Evolutionary conservation across 2,888 invertebrate genomes (phyloP), one percentile per base, ranked within the genome.

Genomic region (Tiliacea citrago): DNA sequence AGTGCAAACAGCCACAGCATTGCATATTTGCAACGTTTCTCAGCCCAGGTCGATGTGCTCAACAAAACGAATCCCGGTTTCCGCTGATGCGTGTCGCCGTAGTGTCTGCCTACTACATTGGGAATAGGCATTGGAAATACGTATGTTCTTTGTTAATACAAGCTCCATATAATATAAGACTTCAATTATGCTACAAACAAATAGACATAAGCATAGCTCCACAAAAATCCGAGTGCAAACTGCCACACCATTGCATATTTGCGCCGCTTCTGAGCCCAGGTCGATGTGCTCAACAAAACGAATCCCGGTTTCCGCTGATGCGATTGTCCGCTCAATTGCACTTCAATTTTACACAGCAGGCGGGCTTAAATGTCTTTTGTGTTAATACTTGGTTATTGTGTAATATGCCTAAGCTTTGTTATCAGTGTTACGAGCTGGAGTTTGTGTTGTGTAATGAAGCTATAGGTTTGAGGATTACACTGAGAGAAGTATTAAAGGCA

Each of bases 251-350:
- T 73, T 75, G 84, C 80, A 75, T 80, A 75, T 79, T 75, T 61
- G 66, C 39, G 24, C 74, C 72, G 62, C 60, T 73, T 16, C 71
- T 47, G 61, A 68, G 29, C 49, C 49, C 62, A 74, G 75, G 75
- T 81, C 79, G 68, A 73, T 79, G 73, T 58, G 78, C 75, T 73
- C 68, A 80, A 81, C 75, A 86, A 76, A 88, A 86, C 69, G 84
- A 84, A 84, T 80, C 69, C 74, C 57, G 47, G 18, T 75, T 75
- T 79, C 72, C 79, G 70, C 80, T 80, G 83, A 85, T 85, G 68
- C 83, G 85, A 80, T 87, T 87, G 86, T 80, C 61, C 60, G 58
- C 83, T 76, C 87, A 80, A 83, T 80, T 87, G 87, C 83, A 83
- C 80, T 85, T 76, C 76, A 75, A 85, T 86, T 87, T 82, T 75